Base-by-base conservation (phyloP, 2,888 invertebrate species). In the Cristatella mucedo region DNA sequence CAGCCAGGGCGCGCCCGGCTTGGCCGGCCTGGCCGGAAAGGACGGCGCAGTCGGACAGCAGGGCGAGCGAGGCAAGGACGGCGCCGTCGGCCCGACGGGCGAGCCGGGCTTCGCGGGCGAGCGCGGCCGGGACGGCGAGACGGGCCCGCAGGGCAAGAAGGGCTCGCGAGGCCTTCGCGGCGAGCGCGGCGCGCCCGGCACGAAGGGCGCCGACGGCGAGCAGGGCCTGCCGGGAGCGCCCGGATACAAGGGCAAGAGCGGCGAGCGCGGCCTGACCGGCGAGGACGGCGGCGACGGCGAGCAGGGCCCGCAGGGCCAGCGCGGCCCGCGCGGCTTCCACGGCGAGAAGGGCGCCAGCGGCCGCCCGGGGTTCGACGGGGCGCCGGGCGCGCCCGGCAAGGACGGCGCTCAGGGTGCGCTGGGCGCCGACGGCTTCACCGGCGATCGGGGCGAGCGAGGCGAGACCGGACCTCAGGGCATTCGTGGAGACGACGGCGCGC, bases 391-490 rank as follows among this genome's bases (percentile, higher is more conserved):
- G 16, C 37, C 33, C 19, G 44, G 44, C 19, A 38, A 31, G 22
- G 30, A 29, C 4, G 44, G 44, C n/a, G 15, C 21, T 11, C 41
- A 30, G n/a, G 44, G 44, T 6, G 32, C 33, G 33, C 26, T 22
- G 7, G 44, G 44, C 11, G 13, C 24, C n/a, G 15, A 19, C 18
- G 44, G 44, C 22, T 19, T 24, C 26, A 16, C 36, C 20, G 46
- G 46, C 19, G 36, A 41, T 30, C 41, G 34, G 24, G 46, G 46
- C 6, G 31, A 30, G 29, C 15, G 21, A 16, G 43, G 43, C 16
- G 29, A 29, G 13, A 21, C 42, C 30, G 44, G 45, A 16, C 21
- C 38, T 9, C 20, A 11, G 7, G 45, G 45, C 2, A 29, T 31
- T 13, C 29, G 36, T 2, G 45, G 45, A 38, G 19, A 21, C 26